A percentile compares a stretch with the other conserved stretches of the same genome.
These are phyloP conservation scores for Drosophila gaucha DNA, from an alignment of 2,888 invertebrate species.

Conservation along the genomic window DNA sequence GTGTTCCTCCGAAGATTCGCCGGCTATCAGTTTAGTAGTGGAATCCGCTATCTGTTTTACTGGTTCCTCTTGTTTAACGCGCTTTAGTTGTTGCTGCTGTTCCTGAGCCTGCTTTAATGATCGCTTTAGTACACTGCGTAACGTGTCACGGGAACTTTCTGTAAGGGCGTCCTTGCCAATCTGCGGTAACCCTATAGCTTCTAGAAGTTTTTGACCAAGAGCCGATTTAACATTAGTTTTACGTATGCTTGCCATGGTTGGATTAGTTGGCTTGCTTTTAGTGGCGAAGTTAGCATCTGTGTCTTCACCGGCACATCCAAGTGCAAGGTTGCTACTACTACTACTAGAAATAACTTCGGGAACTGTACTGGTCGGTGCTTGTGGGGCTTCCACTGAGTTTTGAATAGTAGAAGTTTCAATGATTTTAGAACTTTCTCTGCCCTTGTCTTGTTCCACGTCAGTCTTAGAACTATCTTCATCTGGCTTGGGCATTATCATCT, in stretches of 20 bases:
- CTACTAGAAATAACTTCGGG: slow-evolving; percentile 20
- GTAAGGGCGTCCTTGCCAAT: slow-evolving; percentile 42
- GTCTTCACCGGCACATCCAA: slow-evolving; percentile 2
- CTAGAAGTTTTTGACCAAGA: slow-evolving; percentile 78
- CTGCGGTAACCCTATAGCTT: slow-evolving; percentile 79
- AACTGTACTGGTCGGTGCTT: slow-evolving; percentile 56
- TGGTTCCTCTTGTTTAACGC: slow-evolving; percentile 72
- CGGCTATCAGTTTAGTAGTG: slow-evolving; percentile 73
- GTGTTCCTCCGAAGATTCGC: slow-evolving; percentile 64
- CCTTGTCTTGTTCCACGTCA: slow-evolving; percentile 8
- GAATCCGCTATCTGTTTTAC: slow-evolving; percentile 81
- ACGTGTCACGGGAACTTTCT: slow-evolving; percentile 66
- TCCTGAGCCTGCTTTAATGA: slow-evolving; percentile 80
- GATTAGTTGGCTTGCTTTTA: slow-evolving; percentile 14
- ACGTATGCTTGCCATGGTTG: slow-evolving; percentile 29
- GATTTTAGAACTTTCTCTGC: background rate
- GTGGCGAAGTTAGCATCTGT: slow-evolving; percentile 1
- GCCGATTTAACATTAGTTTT: slow-evolving; percentile 64
- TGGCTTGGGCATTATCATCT: slow-evolving; percentile 3
- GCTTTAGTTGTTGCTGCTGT: slow-evolving; percentile 73
- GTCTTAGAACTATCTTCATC: slow-evolving; percentile 13
- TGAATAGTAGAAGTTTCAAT: background rate
- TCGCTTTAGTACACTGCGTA: slow-evolving; percentile 77
- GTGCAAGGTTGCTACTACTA: background rate
- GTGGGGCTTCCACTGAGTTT: slow-evolving; percentile 17